Base-by-base conservation (phyloP, 2,797 vertebrate species). In the Pangasius macronema region DNA sequence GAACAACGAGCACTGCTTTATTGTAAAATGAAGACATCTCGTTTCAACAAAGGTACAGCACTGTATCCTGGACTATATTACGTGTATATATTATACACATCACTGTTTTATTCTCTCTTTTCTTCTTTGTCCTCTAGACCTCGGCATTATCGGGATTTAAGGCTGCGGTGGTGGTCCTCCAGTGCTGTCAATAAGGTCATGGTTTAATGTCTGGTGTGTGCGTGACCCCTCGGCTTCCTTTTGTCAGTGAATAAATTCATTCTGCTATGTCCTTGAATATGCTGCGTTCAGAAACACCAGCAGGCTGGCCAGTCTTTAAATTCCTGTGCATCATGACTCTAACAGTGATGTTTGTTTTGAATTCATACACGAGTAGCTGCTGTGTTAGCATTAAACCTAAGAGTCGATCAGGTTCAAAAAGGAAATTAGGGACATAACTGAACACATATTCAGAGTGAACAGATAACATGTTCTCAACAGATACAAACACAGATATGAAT, bases 121-220 rank as follows among this genome's bases (percentile, higher is more conserved):
- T 36, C 61, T 18, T 65, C 42, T 84, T 81, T 53, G 75, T 59
- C 82, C 85, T 84, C 65, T 84, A 30, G n/a, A 70, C 55, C 67
- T 59, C 70, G 3, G 63, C 36, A 68, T 3, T 24, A 49, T 89
- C 85, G 7, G 51, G 76, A 68, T 84, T 46, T 53, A 76, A 49
- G 49, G 13, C 11, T 11, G 53, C 36, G 46, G 20, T 53, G 30
- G 73, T 73, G 72, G 79, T 33, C n/a, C 73, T 59, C 53, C 53
- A n/a, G 49, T 57, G 63, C 63, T 88, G 86, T 88, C 57, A 83
- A 83, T 86, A 85, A 88, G 88, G 84, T 84, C 86, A 82, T 24
- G 53, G 77, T 80, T 86, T 85, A 83, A 79, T 20, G 67, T 82
- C 53, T 39, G 85, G 30, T 18, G 59, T 75, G 65, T 77, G 27